Conservation (phyloP, 2,113 vertebrate genomes). For the Pomatostomus ruficeps region DNA sequence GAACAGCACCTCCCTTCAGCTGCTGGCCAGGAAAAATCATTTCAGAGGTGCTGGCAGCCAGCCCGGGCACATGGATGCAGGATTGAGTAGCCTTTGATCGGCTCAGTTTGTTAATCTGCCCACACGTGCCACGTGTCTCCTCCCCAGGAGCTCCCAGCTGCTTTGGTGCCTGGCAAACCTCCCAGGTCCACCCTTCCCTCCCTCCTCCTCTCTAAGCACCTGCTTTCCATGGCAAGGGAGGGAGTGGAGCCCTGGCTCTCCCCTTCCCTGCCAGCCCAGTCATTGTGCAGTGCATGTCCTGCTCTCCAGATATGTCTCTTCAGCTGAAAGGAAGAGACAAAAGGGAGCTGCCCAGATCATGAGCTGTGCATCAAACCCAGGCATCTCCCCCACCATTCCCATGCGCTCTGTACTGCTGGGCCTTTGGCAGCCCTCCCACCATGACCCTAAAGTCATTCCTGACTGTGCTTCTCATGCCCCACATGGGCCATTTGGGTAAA, state of each 20-base stretch:
- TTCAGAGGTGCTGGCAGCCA: neutral
- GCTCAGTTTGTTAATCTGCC: neutral
- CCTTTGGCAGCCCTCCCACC: neutral
- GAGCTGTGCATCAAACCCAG: rapidly evolving
- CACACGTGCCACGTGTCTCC: neutral
- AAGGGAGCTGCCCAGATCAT: neutral
- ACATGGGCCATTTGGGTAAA: neutral
- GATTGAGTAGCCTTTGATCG: neutral
- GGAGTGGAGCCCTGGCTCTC: neutral
- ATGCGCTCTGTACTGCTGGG: rapidly evolving
- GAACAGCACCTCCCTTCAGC: neutral
- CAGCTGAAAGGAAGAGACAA: neutral
- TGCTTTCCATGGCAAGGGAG: neutral
- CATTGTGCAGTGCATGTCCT: neutral
- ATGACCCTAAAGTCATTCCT: neutral
- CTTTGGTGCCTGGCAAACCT: neutral
- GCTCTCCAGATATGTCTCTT: neutral
- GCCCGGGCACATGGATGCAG: neutral
- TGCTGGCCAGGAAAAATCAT: neutral
- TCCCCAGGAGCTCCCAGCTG: neutral
- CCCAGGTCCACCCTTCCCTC: neutral
- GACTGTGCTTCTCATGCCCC: rapidly evolving
- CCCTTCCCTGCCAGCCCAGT: neutral
- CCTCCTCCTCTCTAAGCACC: neutral
- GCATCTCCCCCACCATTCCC: neutral